phyloP scores from a whole-genome alignment of 2,113 vertebrate genomes.

The Pomatostomus ruficeps region DNA sequence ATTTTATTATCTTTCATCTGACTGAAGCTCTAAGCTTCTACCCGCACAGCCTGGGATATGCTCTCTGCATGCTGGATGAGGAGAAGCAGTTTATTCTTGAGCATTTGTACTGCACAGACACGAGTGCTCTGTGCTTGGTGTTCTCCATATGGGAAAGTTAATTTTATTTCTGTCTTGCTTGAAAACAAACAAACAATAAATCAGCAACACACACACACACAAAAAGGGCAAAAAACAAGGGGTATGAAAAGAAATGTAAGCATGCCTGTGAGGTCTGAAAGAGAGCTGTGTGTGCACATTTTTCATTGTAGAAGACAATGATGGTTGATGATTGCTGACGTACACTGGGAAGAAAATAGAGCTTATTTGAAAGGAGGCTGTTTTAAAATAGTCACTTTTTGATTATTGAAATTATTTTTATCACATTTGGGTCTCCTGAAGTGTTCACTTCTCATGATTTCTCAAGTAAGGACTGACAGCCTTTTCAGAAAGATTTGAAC shows the following conservation, averaged over 20 bases:
- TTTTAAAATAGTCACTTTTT: not conserved
- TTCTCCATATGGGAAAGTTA: slow-evolving; percentile 59
- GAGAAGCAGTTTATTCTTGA: not conserved
- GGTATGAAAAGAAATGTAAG: not conserved
- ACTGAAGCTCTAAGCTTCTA: not conserved
- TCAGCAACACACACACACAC: slow-evolving; percentile 1
- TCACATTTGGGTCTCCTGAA: not conserved
- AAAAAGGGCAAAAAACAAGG: not conserved
- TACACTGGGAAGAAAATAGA: not conserved
- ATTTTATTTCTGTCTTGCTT: slow-evolving; percentile 47
- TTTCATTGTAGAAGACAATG: not conserved
- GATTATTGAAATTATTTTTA: slow-evolving; percentile 17
- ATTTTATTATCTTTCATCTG: slow-evolving; percentile 43
- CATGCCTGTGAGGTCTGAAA: not conserved
- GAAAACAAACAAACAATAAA: slow-evolving; percentile 61
- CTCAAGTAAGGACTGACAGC: not conserved
- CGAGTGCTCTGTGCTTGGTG: slow-evolving; percentile 5
- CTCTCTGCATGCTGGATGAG: slow-evolving; percentile 27
- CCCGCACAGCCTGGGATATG: not conserved
- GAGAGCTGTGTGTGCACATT: not conserved
- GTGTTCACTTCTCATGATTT: not conserved
- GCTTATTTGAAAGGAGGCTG: not conserved
- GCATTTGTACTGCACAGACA: slow-evolving; percentile 38
- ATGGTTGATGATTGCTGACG: not conserved
- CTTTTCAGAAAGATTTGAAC: not conserved